Evolutionary conservation across 2,797 vertebrate genomes (phyloP), one percentile per base, ranked within the genome.

Genomic region (Leontocebus nigricollis): DNA sequence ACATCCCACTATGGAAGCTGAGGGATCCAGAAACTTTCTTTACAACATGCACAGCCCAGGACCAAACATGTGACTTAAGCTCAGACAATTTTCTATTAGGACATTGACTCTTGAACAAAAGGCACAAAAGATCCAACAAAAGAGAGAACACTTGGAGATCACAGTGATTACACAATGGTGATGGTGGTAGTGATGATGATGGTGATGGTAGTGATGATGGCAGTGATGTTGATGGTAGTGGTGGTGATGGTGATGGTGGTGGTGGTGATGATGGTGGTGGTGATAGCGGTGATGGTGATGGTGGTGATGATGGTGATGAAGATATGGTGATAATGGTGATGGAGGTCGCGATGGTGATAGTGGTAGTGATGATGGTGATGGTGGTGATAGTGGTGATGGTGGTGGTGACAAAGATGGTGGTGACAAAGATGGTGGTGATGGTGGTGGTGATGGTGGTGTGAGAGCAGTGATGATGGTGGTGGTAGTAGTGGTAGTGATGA

Each of bases 401-500:
- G 14, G 1, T 41, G 7, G 7, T 36, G 20, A 44, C 9, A 5
- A 41, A 41, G 39, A 41, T 7, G 20, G 1, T 41, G 8, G 9
- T 36, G 20, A 44, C 9, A 5, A 41, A 41, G 39, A 6, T 55
- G 19, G 3, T 36, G 7, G 7, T 36, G 12, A 20, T 57, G 57
- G 0, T 55, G 14, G 4, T 33, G 9, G 4, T 7, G 15, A 6
- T 17, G 5, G 0, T 61, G 59, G 5, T 48, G 44, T 44, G 44
- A 44, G 7, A 44, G 44, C 44, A 44, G 44, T 44, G 44, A 44
- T 44, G 24, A 5, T 41, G 15, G 3, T 33, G 10, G 36, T 5
- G 15, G 0, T 48, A n/a, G n/a, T n/a, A n/a, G n/a, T 7, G 11
- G 0, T 7, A 1, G 0, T 48, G 24, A 5, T 33, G 7, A 5